Evolutionary conservation across 2,797 vertebrate genomes (phyloP).

Genomic region (Lates japonicus): DNA sequence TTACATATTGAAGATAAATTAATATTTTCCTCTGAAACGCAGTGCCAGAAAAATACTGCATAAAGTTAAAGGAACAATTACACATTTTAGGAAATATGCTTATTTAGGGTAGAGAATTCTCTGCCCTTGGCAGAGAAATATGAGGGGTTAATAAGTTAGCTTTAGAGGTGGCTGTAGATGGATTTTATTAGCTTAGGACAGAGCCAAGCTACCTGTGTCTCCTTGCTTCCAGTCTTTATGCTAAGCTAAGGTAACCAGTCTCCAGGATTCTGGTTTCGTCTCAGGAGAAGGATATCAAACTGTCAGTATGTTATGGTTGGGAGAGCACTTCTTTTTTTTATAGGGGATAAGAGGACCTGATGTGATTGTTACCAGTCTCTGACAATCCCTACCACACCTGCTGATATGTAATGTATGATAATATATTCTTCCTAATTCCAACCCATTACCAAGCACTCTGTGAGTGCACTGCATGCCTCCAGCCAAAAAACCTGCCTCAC

Average conservation of each 20-base stretch:
- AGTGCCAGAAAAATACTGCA: background rate
- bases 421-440: conserved; percentile 49
- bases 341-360: conserved; percentile 10
- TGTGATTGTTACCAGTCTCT: conserved; percentile 8
- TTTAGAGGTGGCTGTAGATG: no score
- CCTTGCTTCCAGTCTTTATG: background rate
- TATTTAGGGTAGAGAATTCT: no score
- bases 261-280: background rate
- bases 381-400: conserved; percentile 28
- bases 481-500: conserved; percentile 19
- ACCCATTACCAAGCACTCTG: conserved; percentile 26
- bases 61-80: background rate
- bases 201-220: background rate
- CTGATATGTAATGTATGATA: conserved; percentile 46
- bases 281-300: conserved; percentile 14
- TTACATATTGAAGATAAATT: background rate
- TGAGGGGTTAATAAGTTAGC: no score
- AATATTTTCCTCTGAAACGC: background rate
- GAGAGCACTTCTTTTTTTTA: background rate
- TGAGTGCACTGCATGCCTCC: conserved; percentile 27
- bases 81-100: no score
- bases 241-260: background rate
- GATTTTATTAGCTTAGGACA: no score
- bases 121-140: no score
- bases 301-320: background rate